Conservation (phyloP, 2,888 invertebrate species). For the Phaonia tiefii region DNA sequence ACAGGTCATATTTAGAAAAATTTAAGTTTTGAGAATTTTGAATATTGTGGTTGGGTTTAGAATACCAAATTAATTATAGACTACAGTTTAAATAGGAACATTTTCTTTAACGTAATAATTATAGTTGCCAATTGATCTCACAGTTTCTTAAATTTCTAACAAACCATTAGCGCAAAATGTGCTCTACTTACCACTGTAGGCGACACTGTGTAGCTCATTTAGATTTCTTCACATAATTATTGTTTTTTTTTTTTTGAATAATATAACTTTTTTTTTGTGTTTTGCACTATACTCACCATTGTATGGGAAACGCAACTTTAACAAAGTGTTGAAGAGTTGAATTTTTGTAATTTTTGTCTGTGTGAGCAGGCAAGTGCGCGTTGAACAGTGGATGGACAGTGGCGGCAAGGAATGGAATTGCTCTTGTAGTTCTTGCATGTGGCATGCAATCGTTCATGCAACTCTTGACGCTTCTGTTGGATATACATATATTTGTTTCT, state of each 20-base stretch:
- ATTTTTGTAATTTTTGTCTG: slow-evolving; percentile 24
- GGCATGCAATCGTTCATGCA: slow-evolving; percentile 45
- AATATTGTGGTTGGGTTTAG: too few relatives aligned
- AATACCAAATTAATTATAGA: too few relatives aligned
- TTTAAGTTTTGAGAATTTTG: too few relatives aligned
- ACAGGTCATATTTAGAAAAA: too few relatives aligned
- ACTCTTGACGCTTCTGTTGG: slow-evolving; percentile 30
- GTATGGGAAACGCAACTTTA: slow-evolving; percentile 21
- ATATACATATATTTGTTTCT: slow-evolving; percentile 25
- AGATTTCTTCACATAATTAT: slow-evolving; percentile 9
- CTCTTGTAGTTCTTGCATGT: neutral
- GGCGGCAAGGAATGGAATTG: too few relatives aligned
- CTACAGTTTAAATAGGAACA: too few relatives aligned
- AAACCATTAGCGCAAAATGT: too few relatives aligned
- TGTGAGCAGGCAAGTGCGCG: too few relatives aligned
- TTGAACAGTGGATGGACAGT: neutral
- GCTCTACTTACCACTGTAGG: slow-evolving; percentile 14
- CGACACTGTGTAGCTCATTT: neutral
- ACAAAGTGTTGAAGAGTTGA: slow-evolving; percentile 37
- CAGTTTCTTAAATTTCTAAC: too few relatives aligned
- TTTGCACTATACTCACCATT: neutral
- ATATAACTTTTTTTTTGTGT: slow-evolving; percentile 17
- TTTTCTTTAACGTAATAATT: too few relatives aligned
- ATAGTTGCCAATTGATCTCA: too few relatives aligned
- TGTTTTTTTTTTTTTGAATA: slow-evolving; percentile 5